Base-by-base conservation (phyloP, 2,888 invertebrate genomes). In the Perizoma flavofasciatum region DNA sequence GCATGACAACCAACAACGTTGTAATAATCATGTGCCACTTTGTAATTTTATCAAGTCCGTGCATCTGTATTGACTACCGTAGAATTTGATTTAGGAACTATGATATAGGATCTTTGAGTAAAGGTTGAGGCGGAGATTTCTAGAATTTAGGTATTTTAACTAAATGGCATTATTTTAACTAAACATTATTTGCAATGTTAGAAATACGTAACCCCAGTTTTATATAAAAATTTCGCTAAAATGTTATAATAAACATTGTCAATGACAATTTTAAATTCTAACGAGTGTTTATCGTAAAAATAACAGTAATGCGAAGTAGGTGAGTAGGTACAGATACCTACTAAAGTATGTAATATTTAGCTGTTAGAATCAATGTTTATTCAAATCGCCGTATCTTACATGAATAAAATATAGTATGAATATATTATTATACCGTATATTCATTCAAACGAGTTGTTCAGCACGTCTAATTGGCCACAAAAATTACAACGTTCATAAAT, bases 401-500 rank as follows among this genome's bases (percentile, higher is more conserved):
- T 22, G 3, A 22, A 22, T 22, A 3, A 22, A 22, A 22, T 22
- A 3, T 22, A 22, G 22, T 22, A 22, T 22, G n/a, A n/a, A n/a
- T n/a, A n/a, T n/a, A n/a, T n/a, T n/a, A n/a, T n/a, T n/a, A n/a
- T n/a, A n/a, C n/a, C n/a, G n/a, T n/a, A n/a, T n/a, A n/a, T n/a
- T n/a, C n/a, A 46, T 32, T 46, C 32, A 54, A 41, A 55, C 39
- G 35, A 49, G 50, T 51, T 44, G 46, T 58, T 49, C n/a, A 39
- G 47, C 43, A 49, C 45, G 46, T 53, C 52, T 49, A 55, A 61
- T 48, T 22, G 22, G 34, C 60, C 33, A 44, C 39, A 58, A 46
- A 46, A 43, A 37, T n/a, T 9, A 52, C 44, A 52, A 45, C 45
- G 52, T 49, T 51, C 8, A 49, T n/a, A 64, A 61, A 55, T 54